Conservation (phyloP, 2,113 vertebrate genomes). For the Hydrolagus affinis region DNA sequence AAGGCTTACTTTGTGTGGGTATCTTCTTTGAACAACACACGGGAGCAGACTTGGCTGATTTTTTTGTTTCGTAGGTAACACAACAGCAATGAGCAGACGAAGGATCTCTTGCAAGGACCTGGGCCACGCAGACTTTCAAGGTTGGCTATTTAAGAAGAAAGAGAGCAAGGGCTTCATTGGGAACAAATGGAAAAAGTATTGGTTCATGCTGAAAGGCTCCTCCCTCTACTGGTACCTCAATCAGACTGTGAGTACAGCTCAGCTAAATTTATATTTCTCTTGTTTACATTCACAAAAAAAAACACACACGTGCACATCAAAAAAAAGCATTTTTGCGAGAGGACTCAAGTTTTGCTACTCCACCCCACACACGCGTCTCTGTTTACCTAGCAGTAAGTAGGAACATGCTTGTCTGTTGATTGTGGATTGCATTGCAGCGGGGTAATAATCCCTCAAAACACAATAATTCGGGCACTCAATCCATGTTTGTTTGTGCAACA, state of each 20-base stretch:
- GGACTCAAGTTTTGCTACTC: too few relatives aligned
- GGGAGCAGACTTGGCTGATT: not conserved
- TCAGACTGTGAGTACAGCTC: slow-evolving; percentile 71
- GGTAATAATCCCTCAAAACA: too few relatives aligned
- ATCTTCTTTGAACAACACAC: not conserved
- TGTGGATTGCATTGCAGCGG: too few relatives aligned
- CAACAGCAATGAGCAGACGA: slow-evolving; percentile 81
- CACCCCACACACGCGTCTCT: too few relatives aligned
- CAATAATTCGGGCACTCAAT: too few relatives aligned
- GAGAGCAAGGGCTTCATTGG: slow-evolving; percentile 82
- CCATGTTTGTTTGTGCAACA: too few relatives aligned
- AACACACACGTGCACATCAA: too few relatives aligned
- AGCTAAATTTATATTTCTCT: not conserved
- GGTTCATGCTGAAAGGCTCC: slow-evolving; percentile 88
- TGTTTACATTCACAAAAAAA: too few relatives aligned
- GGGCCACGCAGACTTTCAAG: slow-evolving; percentile 79
- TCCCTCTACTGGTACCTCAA: slow-evolving; percentile 86
- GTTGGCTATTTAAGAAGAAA: slow-evolving; percentile 94
- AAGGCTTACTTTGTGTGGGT: too few relatives aligned
- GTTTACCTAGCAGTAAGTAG: too few relatives aligned
- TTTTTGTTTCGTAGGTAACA: slow-evolving; percentile 57
- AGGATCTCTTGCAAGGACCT: slow-evolving; percentile 90
- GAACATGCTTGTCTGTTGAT: too few relatives aligned
- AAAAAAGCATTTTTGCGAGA: too few relatives aligned
- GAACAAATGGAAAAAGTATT: slow-evolving; percentile 97